Evolutionary conservation across 1,140 invertebrate species (phyloP).

Genomic region (fruit fly (Drosophila melanogaster)): Release_6_plus_ISO1_MT NT_037436.4:1366001-1366500

Average conservation of each 20-base stretch:
- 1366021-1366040: constrained; percentile 69
- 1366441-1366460: neutral
- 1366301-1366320: constrained; percentile 8
- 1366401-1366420: constrained; percentile 9
- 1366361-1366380: constrained; percentile 75
- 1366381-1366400: constrained; percentile 55
- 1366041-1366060: constrained; percentile 51
- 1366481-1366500: constrained; percentile 25
- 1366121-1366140: constrained; percentile 78
- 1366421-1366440: neutral
- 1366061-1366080: neutral
- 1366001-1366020: constrained; percentile 51
- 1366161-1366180: constrained; percentile 48
- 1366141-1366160: constrained; percentile 55
- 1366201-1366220: constrained; percentile 27
- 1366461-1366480: constrained; percentile 1
- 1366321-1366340: constrained; percentile 74
- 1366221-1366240: constrained; percentile 67
- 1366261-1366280: neutral
- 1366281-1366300: neutral
- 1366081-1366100: constrained; percentile 60
- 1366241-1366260: neutral
- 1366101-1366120: constrained; percentile 80
- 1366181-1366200: constrained; percentile 17
- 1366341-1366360: constrained; percentile 81